Conservation (phyloP, 2,797 vertebrate species). For the Phrynocephalus forsythii region DNA sequence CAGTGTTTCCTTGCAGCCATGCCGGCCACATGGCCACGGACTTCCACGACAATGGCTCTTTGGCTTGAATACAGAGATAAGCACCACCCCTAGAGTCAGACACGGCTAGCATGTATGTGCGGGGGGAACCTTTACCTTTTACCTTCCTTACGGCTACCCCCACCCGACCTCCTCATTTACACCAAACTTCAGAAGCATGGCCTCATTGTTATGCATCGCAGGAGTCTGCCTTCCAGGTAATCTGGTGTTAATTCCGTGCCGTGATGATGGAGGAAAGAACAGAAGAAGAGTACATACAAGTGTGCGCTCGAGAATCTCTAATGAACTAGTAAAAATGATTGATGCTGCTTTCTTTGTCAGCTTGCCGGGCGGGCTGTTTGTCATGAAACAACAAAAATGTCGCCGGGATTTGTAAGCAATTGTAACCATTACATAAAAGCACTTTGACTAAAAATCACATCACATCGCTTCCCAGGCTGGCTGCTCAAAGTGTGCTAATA, state of each 20-base stretch:
- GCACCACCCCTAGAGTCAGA: too few species aligned
- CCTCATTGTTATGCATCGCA: constrained; percentile 39
- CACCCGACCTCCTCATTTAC: too few species aligned
- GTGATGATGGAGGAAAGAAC: not conserved
- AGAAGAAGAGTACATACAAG: not conserved
- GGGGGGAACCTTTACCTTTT: too few species aligned
- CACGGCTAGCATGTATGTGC: too few species aligned
- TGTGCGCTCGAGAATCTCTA: not conserved
- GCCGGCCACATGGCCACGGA: too few species aligned
- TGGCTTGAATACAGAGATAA: too few species aligned
- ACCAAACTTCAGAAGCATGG: not conserved
- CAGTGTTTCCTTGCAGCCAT: too few species aligned
- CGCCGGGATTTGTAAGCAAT: constrained; percentile 40
- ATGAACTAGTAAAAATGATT: constrained; percentile 24
- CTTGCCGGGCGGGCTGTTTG: constrained; percentile 24
- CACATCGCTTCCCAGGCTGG: constrained; percentile 5
- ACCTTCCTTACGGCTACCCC: not conserved
- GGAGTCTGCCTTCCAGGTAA: constrained; percentile 26
- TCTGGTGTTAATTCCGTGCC: not conserved
- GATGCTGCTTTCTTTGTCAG: constrained; percentile 33
- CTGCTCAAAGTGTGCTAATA: constrained; percentile 46
- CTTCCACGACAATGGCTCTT: too few species aligned
- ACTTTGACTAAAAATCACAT: constrained; percentile 30
- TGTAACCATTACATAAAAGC: constrained; percentile 42
- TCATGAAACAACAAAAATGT: constrained; percentile 50